Evolutionary conservation across 1,140 invertebrate species (phyloP).

Genomic region (Agrilus planipennis): DNA sequence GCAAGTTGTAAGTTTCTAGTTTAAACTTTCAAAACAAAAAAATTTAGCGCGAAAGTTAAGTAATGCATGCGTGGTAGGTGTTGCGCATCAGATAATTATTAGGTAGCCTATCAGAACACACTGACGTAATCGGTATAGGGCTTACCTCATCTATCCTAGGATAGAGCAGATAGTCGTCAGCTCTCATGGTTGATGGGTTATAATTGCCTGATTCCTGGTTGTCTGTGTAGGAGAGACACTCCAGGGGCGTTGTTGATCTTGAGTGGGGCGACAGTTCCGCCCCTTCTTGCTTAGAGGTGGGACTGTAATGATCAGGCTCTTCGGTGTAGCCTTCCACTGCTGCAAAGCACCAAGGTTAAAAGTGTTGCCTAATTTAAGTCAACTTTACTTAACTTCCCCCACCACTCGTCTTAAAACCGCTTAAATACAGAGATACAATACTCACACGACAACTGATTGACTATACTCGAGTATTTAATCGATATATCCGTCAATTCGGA

Average conservation of each 20-base stretch:
- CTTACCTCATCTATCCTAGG: slow-evolving; percentile 27
- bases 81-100: too few species aligned
- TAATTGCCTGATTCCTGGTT: slow-evolving; percentile 21
- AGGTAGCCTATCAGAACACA: too few species aligned
- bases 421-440: too few species aligned
- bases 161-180: slow-evolving; percentile 18
- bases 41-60: too few species aligned
- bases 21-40: too few species aligned
- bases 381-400: too few species aligned
- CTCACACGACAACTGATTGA: too few species aligned
- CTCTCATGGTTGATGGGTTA: slow-evolving; percentile 17
- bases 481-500: too few species aligned
- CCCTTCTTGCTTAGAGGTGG: slow-evolving; percentile 29
- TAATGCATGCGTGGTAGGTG: not conserved
- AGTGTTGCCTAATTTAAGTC: slow-evolving; percentile 20
- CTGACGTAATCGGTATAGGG: not conserved
- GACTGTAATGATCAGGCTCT: slow-evolving; percentile 27
- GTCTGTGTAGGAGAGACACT: slow-evolving; percentile 22
- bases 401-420: too few species aligned
- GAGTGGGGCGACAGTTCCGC: slow-evolving; percentile 29
- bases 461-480: too few species aligned
- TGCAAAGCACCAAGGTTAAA: slow-evolving; percentile 12
- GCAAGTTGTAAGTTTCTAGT: too few species aligned
- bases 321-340: slow-evolving; percentile 21
- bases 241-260: slow-evolving; percentile 25